These are phyloP conservation scores for Naso thynnoides DNA, from an alignment of 2,797 vertebrate species.

Conservation along the genomic window DNA sequence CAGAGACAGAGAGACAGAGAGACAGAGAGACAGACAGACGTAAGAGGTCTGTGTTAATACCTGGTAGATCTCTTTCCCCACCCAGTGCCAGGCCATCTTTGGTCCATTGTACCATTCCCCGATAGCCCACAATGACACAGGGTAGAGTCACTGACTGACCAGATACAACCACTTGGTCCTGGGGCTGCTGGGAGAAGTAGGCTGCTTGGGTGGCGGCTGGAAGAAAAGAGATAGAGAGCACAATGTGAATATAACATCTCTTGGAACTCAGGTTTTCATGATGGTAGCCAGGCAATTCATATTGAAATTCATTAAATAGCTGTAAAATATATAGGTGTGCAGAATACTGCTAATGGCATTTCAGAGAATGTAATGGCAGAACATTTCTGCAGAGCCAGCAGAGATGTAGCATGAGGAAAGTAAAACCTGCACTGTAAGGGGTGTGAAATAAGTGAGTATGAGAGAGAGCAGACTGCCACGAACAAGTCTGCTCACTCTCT, in stretches of 20 bases:
- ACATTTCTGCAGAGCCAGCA: slow-evolving; percentile 50
- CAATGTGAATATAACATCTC: slow-evolving; percentile 20
- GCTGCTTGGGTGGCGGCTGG: slow-evolving; percentile 85
- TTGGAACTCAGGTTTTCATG: slow-evolving; percentile 17
- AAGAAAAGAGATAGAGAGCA: slow-evolving; percentile 29
- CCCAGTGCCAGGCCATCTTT: slow-evolving; percentile 93
- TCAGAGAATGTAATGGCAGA: slow-evolving; percentile 23
- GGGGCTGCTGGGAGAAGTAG: slow-evolving; percentile 92
- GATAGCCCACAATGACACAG: slow-evolving; percentile 88
- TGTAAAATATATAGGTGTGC: not conserved
- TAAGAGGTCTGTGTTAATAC: slow-evolving; percentile 71
- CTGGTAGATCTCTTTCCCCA: slow-evolving; percentile 91
- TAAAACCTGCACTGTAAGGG: slow-evolving; percentile 34
- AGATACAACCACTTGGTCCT: slow-evolving; percentile 88
- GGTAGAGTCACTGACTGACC: slow-evolving; percentile 89
- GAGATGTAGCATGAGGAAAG: slow-evolving; percentile 21
- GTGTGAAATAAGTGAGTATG: slow-evolving; percentile 4
- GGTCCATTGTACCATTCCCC: slow-evolving; percentile 93
- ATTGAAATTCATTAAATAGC: slow-evolving; percentile 28
- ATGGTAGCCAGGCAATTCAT: slow-evolving; percentile 4
- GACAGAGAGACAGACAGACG: not conserved
- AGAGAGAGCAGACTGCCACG: slow-evolving; percentile 22
- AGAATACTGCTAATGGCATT: slow-evolving; percentile 28
- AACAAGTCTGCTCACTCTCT: slow-evolving; percentile 20
- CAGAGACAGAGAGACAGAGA: slow-evolving; percentile 4